Base-by-base conservation (phyloP, 2,888 invertebrate species). In the Electrophaes corylata region DNA sequence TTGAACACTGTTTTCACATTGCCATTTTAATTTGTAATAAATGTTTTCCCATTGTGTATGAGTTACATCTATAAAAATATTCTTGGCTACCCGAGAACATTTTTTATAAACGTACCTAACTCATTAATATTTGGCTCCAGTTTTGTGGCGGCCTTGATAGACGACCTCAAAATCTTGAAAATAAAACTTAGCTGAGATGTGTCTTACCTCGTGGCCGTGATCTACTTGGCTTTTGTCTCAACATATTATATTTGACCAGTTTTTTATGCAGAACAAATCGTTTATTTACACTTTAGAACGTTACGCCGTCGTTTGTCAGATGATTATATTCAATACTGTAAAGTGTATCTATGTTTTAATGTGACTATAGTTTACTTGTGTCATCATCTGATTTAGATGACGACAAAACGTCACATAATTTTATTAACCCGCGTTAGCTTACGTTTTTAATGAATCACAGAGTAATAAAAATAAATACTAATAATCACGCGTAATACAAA, bases 401-500 rank as follows among this genome's bases (percentile, higher is more conserved):
- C n/a, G n/a, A n/a, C n/a, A n/a, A n/a, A n/a, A n/a, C n/a, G n/a
- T n/a, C n/a, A n/a, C n/a, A n/a, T n/a, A n/a, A n/a, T n/a, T n/a
- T n/a, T n/a, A n/a, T n/a, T n/a, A n/a, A n/a, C n/a, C n/a, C n/a
- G n/a, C n/a, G n/a, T n/a, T n/a, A n/a, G n/a, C n/a, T n/a, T n/a
- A 40, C n/a, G 3, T 49, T 35, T 48, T 11, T 31, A 14, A 8
- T 45, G 2, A 26, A 18, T 29, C 10, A 23, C 10, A 14, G 18
- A n/a, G 10, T 44, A 29, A 1, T 29, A 19, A 39, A 18, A 44
- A 37, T 31, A 6, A n/a, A 11, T 45, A 33, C n/a, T 0, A 31
- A 16, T 54, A 48, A 60, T 62, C 60, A 64, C 53, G 61, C 64
- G 65, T 64, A 62, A 10, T 10, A 55, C 54, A 54, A 65, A 60